Conservation (phyloP, 1,140 invertebrate genomes). For the Maconellicoccus hirsutus region DNA sequence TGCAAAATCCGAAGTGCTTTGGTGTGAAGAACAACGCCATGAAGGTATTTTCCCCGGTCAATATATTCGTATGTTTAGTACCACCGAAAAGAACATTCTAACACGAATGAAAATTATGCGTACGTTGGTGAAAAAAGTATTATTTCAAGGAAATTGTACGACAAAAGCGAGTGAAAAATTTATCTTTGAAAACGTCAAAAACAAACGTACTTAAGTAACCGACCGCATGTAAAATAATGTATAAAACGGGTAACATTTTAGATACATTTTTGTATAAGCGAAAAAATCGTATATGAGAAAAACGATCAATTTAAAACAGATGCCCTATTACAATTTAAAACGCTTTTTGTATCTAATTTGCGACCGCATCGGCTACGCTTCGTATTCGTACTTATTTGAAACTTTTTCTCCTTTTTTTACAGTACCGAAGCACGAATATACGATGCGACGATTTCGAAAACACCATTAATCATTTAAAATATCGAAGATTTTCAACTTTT, state of each 20-base stretch:
- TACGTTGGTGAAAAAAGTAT: no score
- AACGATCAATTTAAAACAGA: constrained; percentile 16
- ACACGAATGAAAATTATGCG: no score
- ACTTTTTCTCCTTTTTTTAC: not conserved
- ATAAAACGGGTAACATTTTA: constrained; percentile 6
- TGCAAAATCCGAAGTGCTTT: no score
- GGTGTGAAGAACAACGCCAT: no score
- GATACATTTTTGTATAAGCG: constrained; percentile 15
- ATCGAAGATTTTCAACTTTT: not conserved
- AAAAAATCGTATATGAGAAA: not conserved
- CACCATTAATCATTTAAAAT: not conserved
- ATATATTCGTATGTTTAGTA: no score
- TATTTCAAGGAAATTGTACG: no score
- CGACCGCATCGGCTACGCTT: not conserved
- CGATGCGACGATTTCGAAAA: no score
- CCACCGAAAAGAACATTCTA: no score
- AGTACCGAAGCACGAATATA: no score
- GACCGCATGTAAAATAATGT: constrained; percentile 14
- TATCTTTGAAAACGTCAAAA: constrained; percentile 19
- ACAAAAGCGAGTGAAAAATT: constrained; percentile 3
- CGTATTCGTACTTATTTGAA: not conserved
- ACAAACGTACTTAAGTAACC: constrained; percentile 1
- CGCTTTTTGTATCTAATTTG: constrained; percentile 19
- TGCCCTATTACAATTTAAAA: constrained; percentile 10
- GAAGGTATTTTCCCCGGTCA: no score